phyloP scores from a whole-genome alignment of 35 echinoderm and acorn worm species.

The Holothuria glaberrima region DNA sequence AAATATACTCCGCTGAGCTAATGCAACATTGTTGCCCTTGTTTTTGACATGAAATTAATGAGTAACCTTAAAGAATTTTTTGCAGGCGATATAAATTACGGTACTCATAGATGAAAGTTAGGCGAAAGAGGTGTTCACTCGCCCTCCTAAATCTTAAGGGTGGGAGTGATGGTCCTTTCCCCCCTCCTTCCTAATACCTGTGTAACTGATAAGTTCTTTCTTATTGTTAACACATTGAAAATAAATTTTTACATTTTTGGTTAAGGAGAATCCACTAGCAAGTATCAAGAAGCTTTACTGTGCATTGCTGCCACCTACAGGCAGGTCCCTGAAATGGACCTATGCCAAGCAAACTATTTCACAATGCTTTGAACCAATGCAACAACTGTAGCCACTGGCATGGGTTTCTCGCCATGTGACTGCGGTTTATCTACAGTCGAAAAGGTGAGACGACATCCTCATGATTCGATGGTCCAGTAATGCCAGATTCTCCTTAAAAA shows the following conservation, averaged over 20 bases:
- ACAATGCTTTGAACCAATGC: slow-evolving; percentile 32
- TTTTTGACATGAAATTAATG: too few species aligned
- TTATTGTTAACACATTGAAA: too few species aligned
- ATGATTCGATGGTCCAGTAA: slow-evolving; percentile 55
- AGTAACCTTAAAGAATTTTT: too few species aligned
- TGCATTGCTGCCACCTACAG: slow-evolving; percentile 59
- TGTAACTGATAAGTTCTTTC: too few species aligned
- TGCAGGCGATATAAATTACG: too few species aligned
- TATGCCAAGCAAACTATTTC: slow-evolving; percentile 29
- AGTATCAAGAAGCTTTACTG: slow-evolving; percentile 60
- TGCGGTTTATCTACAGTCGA: slow-evolving; percentile 43
- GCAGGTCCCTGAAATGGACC: slow-evolving; percentile 46
- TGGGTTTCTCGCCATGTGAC: slow-evolving; percentile 24
- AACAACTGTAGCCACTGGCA: not conserved
- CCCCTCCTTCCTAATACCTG: too few species aligned
- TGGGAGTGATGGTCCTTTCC: too few species aligned
- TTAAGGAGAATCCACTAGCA: slow-evolving; percentile 52
- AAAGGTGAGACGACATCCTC: not conserved
- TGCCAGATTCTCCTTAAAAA: not conserved
- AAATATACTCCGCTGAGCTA: too few species aligned
- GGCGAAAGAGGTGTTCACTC: too few species aligned
- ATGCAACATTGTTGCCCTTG: too few species aligned
- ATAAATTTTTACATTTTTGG: not conserved
- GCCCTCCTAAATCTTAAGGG: too few species aligned
- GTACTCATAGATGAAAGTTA: too few species aligned